Evolutionary conservation across 2,888 invertebrate species (phyloP).

Genomic region (Oasisia sp.): DNA sequence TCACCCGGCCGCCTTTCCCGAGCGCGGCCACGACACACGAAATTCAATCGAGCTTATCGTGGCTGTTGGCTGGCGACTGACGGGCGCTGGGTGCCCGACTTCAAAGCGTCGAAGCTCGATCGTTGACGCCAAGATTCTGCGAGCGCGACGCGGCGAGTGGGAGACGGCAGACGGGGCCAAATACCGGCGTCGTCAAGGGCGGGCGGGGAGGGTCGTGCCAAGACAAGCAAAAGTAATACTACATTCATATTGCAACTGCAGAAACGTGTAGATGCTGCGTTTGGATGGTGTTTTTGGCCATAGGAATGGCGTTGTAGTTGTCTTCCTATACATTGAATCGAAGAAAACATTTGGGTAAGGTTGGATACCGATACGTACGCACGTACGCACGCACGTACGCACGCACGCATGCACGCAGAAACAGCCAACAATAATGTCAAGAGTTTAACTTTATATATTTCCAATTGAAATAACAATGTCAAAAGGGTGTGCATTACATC

Average conservation of each 20-base stretch:
- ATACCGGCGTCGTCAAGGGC: background rate
- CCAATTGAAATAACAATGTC: no score
- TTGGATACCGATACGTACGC: background rate
- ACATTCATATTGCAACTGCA: background rate
- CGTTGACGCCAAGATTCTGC: background rate
- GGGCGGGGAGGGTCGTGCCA: background rate
- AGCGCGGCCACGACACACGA: background rate
- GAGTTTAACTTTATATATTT: no score
- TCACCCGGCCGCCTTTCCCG: background rate
- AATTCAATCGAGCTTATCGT: conserved; percentile 17
- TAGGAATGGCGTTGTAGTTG: background rate
- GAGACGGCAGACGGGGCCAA: background rate
- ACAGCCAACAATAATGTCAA: no score
- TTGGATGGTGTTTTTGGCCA: background rate
- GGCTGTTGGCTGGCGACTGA: background rate
- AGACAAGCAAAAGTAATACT: background rate
- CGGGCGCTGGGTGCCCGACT: background rate
- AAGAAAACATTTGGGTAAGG: background rate
- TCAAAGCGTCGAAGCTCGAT: background rate
- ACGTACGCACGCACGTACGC: background rate
- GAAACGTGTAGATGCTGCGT: background rate
- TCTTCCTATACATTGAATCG: background rate
- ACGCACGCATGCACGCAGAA: background rate
- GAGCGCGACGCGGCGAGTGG: background rate
- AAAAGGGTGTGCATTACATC: no score